Percentiles rank a stretch among this genome's conserved stretches.
phyloP scores from a whole-genome alignment of 2,797 vertebrate genomes.

The Pantherophis vulpinus region DNA sequence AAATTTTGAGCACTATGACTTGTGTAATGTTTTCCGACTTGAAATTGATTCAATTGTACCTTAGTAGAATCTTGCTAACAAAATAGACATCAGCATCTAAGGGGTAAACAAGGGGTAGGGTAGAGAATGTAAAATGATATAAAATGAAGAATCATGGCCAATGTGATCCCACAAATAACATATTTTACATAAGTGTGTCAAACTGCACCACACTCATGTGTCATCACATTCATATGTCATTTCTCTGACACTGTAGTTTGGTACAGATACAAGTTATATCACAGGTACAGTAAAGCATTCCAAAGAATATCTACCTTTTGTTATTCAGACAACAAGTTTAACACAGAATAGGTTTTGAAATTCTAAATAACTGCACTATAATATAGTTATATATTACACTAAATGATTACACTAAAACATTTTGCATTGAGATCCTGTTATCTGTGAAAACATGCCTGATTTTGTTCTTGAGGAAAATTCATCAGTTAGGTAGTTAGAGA shows the following conservation, averaged over 20 bases:
- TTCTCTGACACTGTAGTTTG: neutral
- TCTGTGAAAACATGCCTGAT: conserved; percentile 37
- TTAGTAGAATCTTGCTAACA: neutral
- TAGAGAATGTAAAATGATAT: neutral
- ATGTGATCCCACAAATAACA: neutral
- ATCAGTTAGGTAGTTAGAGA: conserved; percentile 21
- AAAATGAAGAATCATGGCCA: neutral
- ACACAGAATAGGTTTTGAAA: conserved; percentile 2
- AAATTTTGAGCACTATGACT: neutral
- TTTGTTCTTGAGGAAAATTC: conserved; percentile 9
- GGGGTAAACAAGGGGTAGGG: neutral
- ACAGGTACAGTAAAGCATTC: neutral
- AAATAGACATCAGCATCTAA: neutral
- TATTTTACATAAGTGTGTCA: neutral
- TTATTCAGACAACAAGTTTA: neutral
- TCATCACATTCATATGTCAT: neutral
- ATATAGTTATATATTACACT: neutral
- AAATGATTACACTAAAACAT: neutral
- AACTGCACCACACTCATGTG: neutral
- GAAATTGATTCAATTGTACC: neutral
- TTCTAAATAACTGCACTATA: neutral
- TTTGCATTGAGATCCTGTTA: conserved; percentile 23
- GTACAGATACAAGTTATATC: neutral
- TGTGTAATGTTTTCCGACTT: neutral
- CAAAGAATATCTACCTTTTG: neutral